phyloP scores from a whole-genome alignment of 2,113 vertebrate genomes.

The Nasalis larvatus region DNA sequence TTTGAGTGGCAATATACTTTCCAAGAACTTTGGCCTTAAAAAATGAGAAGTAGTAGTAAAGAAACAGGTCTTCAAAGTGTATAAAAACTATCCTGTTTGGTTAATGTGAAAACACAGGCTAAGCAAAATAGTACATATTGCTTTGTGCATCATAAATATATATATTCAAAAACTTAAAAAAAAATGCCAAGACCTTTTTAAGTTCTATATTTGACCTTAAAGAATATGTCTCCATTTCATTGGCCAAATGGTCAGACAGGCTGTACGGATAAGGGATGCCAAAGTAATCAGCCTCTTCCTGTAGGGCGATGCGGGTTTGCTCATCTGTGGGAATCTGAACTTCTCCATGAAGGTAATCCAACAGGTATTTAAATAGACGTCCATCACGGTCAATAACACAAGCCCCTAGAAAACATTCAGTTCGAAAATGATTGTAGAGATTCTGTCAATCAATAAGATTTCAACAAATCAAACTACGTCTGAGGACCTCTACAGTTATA shows the following conservation, averaged over 20 bases:
- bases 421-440: constrained; percentile 42
- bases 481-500: not conserved
- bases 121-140: constrained; percentile 30
- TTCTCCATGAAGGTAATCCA: constrained; percentile 88
- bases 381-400: constrained; percentile 85
- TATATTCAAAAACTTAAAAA: constrained; percentile 76
- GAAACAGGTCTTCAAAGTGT: constrained; percentile 3
- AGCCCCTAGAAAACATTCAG: constrained; percentile 81
- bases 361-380: constrained; percentile 85
- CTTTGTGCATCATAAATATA: constrained; percentile 36
- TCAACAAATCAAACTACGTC: not conserved
- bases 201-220: constrained; percentile 85
- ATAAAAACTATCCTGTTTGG: not conserved
- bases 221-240: constrained; percentile 86
- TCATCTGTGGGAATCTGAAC: constrained; percentile 82
- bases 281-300: constrained; percentile 88
- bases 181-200: constrained; percentile 85
- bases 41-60: constrained; percentile 21
- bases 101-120: constrained; percentile 38
- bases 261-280: constrained; percentile 86
- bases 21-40: not conserved
- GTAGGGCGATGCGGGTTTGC: constrained; percentile 77
- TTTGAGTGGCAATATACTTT: not conserved
- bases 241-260: constrained; percentile 85
- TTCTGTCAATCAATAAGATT: not conserved